Evolutionary conservation across 2,113 vertebrate species (phyloP), one percentile per base, ranked within the genome.

Genomic region (Zosterops japonicus): DNA sequence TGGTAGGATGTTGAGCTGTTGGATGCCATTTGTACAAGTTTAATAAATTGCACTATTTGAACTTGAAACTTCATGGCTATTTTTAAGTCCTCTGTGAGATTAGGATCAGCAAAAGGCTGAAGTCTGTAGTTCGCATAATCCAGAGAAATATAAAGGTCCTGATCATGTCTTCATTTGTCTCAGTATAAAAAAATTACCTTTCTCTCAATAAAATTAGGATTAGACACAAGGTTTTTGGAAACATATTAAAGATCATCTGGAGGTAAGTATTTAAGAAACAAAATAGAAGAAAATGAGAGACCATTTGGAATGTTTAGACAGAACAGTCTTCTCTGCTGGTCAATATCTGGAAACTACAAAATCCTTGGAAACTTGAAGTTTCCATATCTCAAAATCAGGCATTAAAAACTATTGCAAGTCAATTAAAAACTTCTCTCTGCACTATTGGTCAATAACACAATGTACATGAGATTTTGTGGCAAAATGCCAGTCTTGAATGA

Each of bases 381-480:
- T 82, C 31, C 31, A 13, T n/a, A 31, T 61, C 22, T 77, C 35
- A 53, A 70, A 90, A 71, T 31, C 14, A 70, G 44, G 3, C 20
- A 69, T 88, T 71, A 80, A 52, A 27, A 83, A 49, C 24, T 20
- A 18, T 5, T 50, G 15, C 0, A 4, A 60, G 16, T 27, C 14
- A 68, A 39, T 36, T 56, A 28, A 53, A 35, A 50, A 9, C 9
- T 50, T 49, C 2, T 59, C 35, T 55, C 36, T 63, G 6, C n/a
- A 20, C 4, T 70, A 28, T 1, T 52, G 35, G 23, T 44, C 87
- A 83, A 49, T 70, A 23, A 77, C n/a, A 91, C 15, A 46, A 42
- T 0, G 1, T 33, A 52, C 7, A 8, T 15, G 22, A 78, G 20
- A n/a, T 68, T 83, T 86, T 1, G 1, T 14, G 67, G 59, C 17